These are phyloP conservation scores for Capromys pilorides DNA, from an alignment of 2,797 vertebrate species.

Conservation along the genomic window DNA sequence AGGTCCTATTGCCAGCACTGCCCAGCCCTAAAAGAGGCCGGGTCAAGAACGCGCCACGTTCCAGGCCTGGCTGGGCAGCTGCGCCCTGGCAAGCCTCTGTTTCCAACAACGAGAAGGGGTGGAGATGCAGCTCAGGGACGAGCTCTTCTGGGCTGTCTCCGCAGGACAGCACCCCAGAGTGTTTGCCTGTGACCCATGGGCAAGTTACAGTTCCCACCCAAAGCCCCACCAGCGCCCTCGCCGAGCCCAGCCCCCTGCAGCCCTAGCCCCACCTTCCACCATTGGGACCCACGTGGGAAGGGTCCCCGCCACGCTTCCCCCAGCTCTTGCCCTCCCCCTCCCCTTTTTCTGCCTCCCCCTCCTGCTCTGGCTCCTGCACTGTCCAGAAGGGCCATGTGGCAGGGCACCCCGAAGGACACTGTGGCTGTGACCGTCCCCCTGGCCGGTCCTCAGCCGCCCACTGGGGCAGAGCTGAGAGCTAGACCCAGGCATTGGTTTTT, in stretches of 20 bases:
- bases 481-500: neutral
- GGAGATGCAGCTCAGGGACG: neutral
- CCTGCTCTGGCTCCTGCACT: neutral
- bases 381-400: neutral
- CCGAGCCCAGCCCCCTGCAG: neutral
- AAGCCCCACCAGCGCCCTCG: neutral
- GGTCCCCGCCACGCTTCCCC: neutral
- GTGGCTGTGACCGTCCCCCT: neutral
- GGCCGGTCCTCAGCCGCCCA: slow-evolving; percentile 33
- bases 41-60: neutral
- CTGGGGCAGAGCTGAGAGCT: neutral
- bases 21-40: neutral
- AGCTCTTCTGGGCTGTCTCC: neutral
- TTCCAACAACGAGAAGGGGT: neutral
- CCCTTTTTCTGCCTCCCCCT: too few relatives aligned
- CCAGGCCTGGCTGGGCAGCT: neutral
- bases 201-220: neutral
- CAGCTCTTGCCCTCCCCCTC: neutral
- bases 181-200: neutral
- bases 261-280: neutral
- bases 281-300: neutral
- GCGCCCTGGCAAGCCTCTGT: neutral
- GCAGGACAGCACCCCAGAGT: neutral
- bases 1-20: neutral
- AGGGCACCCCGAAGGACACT: neutral